Conservation (phyloP, 2,113 vertebrate species). For the Stictonetta naevosa region DNA sequence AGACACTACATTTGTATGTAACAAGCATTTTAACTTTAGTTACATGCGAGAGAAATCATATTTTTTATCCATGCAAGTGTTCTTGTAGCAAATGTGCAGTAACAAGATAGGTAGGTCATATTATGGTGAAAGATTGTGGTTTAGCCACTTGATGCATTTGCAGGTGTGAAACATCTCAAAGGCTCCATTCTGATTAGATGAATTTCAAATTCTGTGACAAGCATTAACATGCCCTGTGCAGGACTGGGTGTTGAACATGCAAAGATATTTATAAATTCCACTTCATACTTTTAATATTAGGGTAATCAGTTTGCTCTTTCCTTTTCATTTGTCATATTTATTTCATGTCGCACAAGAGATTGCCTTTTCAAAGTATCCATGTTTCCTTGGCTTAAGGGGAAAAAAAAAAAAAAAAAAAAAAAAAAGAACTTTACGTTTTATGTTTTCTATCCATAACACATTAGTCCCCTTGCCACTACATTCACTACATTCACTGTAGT, state of each 20-base stretch:
- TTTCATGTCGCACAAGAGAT: not conserved
- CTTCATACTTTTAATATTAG: slow-evolving; percentile 50
- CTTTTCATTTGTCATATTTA: slow-evolving; percentile 28
- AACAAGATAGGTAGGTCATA: slow-evolving; percentile 31
- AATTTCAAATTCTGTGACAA: slow-evolving; percentile 39
- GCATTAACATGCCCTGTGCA: slow-evolving; percentile 41
- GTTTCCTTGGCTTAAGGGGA: not conserved
- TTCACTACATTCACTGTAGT: not conserved
- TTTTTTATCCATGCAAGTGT: not conserved
- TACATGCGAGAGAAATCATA: not conserved
- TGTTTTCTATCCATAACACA: not conserved
- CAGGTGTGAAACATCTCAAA: slow-evolving; percentile 58
- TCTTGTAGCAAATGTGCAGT: not conserved
- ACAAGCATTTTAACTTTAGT: not conserved
- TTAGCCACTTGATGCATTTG: slow-evolving; percentile 42
- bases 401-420: not conserved
- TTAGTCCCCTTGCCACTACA: not conserved
- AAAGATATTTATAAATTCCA: slow-evolving; percentile 52
- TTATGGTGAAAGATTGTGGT: not conserved
- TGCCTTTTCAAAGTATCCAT: not conserved
- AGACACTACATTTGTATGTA: not conserved
- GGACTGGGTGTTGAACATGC: not conserved
- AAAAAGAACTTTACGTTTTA: not conserved
- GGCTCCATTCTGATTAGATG: slow-evolving; percentile 26
- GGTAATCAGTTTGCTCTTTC: slow-evolving; percentile 43